Percentiles rank a stretch among this genome's conserved stretches.
Conservation (phyloP, 2,797 vertebrate species). For the Brotogeris chrysoptera region DNA sequence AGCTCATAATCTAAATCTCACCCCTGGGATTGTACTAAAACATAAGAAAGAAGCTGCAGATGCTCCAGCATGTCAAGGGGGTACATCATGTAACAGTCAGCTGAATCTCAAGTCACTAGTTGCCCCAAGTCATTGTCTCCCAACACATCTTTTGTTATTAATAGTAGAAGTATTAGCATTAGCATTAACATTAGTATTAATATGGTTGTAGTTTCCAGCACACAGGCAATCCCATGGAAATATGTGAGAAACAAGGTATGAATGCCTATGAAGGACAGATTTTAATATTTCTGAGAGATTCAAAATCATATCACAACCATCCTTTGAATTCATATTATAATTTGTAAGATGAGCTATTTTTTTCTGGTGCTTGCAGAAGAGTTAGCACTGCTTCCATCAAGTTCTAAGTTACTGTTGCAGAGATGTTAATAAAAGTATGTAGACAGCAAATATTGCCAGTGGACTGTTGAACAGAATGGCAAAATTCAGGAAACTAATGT, state of each 20-base stretch:
- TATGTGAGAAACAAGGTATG: neutral
- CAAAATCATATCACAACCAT: neutral
- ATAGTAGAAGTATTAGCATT: neutral
- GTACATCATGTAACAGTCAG: neutral
- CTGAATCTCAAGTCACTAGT: neutral
- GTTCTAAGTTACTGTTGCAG: neutral
- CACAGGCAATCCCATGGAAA: neutral
- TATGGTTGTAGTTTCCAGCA: neutral
- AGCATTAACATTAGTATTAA: neutral
- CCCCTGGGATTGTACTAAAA: neutral
- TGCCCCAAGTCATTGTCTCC: neutral
- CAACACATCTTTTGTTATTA: neutral
- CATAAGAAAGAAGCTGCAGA: neutral
- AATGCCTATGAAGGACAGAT: neutral
- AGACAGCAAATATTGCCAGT: neutral
- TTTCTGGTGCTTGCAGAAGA: neutral
- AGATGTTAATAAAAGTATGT: neutral
- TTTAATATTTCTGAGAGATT: neutral
- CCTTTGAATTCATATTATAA: neutral
- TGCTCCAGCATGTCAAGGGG: neutral
- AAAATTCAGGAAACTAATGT: neutral
- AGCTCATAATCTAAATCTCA: neutral
- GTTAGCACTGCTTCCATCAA: neutral
- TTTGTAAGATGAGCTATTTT: neutral
- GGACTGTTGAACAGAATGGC: neutral